These are phyloP conservation scores for Empidonax traillii DNA, from an alignment of 2,113 vertebrate genomes.

Conservation along the genomic window DNA sequence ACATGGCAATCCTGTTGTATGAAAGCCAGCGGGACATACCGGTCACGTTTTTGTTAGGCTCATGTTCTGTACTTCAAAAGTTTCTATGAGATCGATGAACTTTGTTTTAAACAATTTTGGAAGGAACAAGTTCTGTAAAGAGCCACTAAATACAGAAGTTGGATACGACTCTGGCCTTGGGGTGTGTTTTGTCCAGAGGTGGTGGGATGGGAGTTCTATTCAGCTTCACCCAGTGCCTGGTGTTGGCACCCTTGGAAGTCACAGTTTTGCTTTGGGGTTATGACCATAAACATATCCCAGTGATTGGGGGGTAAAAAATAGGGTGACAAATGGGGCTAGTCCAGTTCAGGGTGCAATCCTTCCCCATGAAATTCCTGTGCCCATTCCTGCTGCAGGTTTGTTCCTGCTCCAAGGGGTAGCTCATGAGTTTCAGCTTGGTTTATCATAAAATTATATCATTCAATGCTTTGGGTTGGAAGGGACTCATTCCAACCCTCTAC, in stretches of 20 bases:
- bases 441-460: neutral
- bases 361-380: neutral
- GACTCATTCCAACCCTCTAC: neutral
- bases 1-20: conserved; percentile 58
- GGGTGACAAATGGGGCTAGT: neutral
- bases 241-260: neutral
- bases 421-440: neutral
- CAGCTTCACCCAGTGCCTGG: accelerated
- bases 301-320: neutral
- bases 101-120: conserved; percentile 79
- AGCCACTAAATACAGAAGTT: conserved; percentile 81
- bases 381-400: neutral
- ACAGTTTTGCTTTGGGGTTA: neutral
- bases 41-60: conserved; percentile 66
- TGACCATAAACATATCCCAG: neutral
- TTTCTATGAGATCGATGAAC: conserved; percentile 80
- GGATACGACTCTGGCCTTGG: conserved; percentile 66
- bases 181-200: conserved; percentile 9
- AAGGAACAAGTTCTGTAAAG: conserved; percentile 76
- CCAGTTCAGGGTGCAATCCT: neutral
- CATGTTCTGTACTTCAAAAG: conserved; percentile 64
- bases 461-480: neutral
- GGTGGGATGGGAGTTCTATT: neutral
- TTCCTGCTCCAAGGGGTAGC: neutral
- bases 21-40: conserved; percentile 50